These are phyloP conservation scores for Ctenopoma kingsleyae DNA, from an alignment of 2,797 vertebrate genomes.

Conservation along the genomic window DNA sequence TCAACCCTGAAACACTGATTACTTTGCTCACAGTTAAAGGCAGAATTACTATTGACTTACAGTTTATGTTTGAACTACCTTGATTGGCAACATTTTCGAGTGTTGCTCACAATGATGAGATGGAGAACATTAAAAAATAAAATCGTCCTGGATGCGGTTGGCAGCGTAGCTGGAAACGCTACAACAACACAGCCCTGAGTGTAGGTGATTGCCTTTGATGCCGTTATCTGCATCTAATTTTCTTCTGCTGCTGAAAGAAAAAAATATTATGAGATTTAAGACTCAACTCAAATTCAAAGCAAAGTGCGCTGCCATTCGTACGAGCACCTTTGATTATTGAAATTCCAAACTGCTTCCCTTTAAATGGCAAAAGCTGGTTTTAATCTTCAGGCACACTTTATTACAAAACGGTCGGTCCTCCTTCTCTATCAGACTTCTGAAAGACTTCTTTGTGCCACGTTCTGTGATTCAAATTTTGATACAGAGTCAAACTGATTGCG, in stretches of 20 bases:
- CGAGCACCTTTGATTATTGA: constrained; percentile 61
- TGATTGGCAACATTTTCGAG: constrained; percentile 25
- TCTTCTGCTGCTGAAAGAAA: constrained; percentile 20
- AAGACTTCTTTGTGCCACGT: constrained; percentile 68
- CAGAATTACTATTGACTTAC: constrained; percentile 26
- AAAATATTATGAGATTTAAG: constrained; percentile 4
- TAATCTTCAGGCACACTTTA: constrained; percentile 70
- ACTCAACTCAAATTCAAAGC: constrained; percentile 34
- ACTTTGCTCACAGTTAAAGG: constrained; percentile 30
- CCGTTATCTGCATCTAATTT: constrained; percentile 58
- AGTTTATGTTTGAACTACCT: constrained; percentile 22
- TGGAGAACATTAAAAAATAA: constrained; percentile 31
- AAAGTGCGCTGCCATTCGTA: constrained; percentile 28
- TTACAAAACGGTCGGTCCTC: constrained; percentile 52
- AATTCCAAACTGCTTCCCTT: constrained; percentile 55
- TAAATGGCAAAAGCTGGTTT: constrained; percentile 63
- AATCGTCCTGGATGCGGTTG: constrained; percentile 14
- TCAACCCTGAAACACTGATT: constrained; percentile 38
- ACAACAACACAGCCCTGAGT: constrained; percentile 37
- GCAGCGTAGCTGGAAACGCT: constrained; percentile 19
- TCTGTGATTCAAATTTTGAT: constrained; percentile 72
- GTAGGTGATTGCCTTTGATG: constrained; percentile 53
- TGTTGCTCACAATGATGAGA: constrained; percentile 22
- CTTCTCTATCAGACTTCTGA: constrained; percentile 58
- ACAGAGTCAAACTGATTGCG: constrained; percentile 71